These are phyloP conservation scores for Salvelinus alpinus DNA, from an alignment of 2,113 vertebrate species.

Conservation along the genomic window DNA sequence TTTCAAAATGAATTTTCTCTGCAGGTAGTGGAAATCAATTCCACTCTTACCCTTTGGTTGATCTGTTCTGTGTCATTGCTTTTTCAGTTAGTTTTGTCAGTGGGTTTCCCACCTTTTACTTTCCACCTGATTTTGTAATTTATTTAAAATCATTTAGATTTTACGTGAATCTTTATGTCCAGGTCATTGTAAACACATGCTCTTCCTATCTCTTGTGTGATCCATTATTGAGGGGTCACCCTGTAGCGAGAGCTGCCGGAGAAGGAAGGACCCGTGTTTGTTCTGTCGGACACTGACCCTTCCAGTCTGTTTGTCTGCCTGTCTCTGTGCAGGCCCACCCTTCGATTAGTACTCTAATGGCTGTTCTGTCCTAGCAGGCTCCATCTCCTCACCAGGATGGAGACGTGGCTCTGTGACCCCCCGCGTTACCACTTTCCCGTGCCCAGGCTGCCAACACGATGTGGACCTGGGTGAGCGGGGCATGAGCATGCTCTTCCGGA, in stretches of 20 bases:
- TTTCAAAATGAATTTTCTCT: not conserved
- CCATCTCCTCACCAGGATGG: conserved; percentile 83
- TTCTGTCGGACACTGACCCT: not conserved
- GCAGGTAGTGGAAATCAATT: not conserved
- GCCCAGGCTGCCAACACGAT: conserved; percentile 90
- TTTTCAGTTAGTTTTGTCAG: conserved; percentile 3
- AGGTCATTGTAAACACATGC: conserved; percentile 67
- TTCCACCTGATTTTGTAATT: conserved; percentile 7
- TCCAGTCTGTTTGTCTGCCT: not conserved
- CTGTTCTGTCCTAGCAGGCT: conserved; percentile 54
- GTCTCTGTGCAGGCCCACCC: not conserved
- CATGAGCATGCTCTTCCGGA: conserved; percentile 93
- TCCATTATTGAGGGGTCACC: not conserved
- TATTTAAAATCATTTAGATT: conserved; percentile 3
- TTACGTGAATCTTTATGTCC: conserved; percentile 61
- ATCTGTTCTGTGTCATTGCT: not conserved
- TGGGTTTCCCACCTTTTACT: not conserved
- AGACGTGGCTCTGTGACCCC: conserved; percentile 88
- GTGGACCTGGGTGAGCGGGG: conserved; percentile 95
- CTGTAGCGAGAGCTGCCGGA: not conserved
- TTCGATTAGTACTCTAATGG: not conserved
- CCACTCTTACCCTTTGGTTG: not conserved
- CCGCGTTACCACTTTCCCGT: conserved; percentile 84
- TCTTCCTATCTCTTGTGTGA: not conserved
- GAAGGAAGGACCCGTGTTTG: not conserved